These are phyloP conservation scores for Athene cunicularia DNA, from an alignment of 2,113 vertebrate species.

Conservation along the genomic window DNA sequence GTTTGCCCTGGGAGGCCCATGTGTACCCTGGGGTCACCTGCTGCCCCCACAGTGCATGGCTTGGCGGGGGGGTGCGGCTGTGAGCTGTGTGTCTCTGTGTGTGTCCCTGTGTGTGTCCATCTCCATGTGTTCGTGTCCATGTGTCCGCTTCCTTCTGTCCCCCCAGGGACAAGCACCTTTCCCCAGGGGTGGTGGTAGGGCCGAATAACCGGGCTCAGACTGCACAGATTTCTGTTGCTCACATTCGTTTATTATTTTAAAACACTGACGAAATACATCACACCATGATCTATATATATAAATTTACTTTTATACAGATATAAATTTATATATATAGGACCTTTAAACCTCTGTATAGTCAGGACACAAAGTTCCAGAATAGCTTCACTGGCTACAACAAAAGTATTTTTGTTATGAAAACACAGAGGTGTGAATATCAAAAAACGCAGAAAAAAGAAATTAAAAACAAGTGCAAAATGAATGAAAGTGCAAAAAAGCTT, in stretches of 20 bases:
- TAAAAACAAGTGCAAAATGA: slow-evolving; percentile 68
- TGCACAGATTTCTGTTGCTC: slow-evolving; percentile 1
- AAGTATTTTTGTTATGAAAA: slow-evolving; percentile 64
- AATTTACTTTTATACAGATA: slow-evolving; percentile 20
- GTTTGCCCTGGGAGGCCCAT: not conserved
- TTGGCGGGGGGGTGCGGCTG: too few species aligned
- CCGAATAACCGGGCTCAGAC: not conserved
- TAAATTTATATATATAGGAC: slow-evolving; percentile 61
- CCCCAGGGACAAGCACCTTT: not conserved
- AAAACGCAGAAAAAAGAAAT: not conserved
- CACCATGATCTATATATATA: slow-evolving; percentile 51
- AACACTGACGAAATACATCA: slow-evolving; percentile 71
- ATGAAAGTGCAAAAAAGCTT: slow-evolving; percentile 77
- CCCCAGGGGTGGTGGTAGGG: not conserved
- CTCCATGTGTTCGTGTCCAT: too few species aligned
- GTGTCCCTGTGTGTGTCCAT: too few species aligned
- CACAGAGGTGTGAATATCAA: slow-evolving; percentile 46
- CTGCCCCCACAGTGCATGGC: too few species aligned
- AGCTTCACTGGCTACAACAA: slow-evolving; percentile 61
- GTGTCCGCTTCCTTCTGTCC: not conserved
- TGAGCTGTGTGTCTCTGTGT: too few species aligned
- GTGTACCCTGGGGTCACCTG: not conserved
- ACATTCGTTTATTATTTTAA: slow-evolving; percentile 73
- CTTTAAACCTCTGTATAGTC: slow-evolving; percentile 50
- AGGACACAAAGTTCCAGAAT: slow-evolving; percentile 56